These are phyloP conservation scores for Cecidostiba fungosa DNA, from an alignment of 2,888 invertebrate species.

Conservation along the genomic window DNA sequence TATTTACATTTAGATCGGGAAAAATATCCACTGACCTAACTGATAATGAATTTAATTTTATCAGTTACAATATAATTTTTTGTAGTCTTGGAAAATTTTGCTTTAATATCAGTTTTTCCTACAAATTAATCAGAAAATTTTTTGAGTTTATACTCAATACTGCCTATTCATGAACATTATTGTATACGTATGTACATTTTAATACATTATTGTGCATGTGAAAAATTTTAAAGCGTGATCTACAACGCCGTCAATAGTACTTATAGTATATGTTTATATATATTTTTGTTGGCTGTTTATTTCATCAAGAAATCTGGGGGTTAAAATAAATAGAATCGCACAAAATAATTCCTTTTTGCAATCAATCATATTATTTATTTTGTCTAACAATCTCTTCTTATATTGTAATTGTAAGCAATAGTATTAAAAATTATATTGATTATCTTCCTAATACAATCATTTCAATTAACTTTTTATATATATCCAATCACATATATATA, in stretches of 20 bases:
- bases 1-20: not conserved
- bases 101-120: no score
- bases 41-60: not conserved
- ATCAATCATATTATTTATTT: constrained; percentile 29
- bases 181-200: no score
- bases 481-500: not conserved
- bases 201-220: no score
- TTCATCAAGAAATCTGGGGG: not conserved
- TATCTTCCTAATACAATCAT: constrained; percentile 15
- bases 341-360: not conserved
- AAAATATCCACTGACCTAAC: not conserved
- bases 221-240: no score
- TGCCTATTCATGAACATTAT: no score
- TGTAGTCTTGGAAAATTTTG: no score
- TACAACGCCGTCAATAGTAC: no score
- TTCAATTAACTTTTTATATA: not conserved
- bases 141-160: no score
- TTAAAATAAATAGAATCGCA: not conserved
- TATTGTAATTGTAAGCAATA: not conserved
- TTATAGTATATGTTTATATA: no score
- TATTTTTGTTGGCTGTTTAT: not conserved
- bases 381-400: constrained; percentile 28
- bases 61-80: not conserved
- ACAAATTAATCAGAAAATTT: no score
- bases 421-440: constrained; percentile 27